phyloP scores from a whole-genome alignment of 1,140 invertebrate genomes.

The Zaprionus inermis region DNA sequence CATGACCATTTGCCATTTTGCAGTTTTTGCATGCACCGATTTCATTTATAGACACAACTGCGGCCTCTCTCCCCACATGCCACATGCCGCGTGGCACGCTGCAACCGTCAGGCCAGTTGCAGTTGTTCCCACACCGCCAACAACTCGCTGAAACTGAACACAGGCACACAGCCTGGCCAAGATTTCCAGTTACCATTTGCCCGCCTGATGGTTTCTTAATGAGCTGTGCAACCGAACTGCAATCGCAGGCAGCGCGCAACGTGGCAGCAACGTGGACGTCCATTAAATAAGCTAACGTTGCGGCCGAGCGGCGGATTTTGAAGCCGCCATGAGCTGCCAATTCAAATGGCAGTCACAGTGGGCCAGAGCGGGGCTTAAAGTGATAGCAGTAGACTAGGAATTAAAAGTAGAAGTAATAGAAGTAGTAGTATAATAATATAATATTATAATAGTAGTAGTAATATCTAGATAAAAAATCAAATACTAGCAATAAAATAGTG shows the following conservation, averaged over 20 bases:
- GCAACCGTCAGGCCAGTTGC: background rate
- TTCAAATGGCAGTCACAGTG: constrained; percentile 28
- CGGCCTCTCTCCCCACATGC: background rate
- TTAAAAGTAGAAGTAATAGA: too few species aligned
- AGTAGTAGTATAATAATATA: too few species aligned
- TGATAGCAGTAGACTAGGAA: too few species aligned
- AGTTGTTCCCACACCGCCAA: background rate
- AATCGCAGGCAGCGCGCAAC: constrained; percentile 18
- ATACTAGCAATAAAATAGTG: too few species aligned
- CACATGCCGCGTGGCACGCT: constrained; percentile 6
- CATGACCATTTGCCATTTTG: constrained; percentile 57
- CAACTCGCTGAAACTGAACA: background rate
- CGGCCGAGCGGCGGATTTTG: background rate
- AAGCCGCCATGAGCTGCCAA: constrained; percentile 14
- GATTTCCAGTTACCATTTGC: constrained; percentile 41
- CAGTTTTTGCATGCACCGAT: constrained; percentile 45
- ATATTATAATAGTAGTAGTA: too few species aligned
- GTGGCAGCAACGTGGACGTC: constrained; percentile 23
- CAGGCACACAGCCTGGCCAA: constrained; percentile 19
- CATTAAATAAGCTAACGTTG: constrained; percentile 47
- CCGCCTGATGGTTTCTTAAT: constrained; percentile 74
- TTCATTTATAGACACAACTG: constrained; percentile 43
- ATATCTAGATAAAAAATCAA: too few species aligned
- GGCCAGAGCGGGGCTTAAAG: background rate
- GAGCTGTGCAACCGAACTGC: constrained; percentile 55